phyloP scores from a whole-genome alignment of 2,113 vertebrate genomes.

The Leucosticte australis region DNA sequence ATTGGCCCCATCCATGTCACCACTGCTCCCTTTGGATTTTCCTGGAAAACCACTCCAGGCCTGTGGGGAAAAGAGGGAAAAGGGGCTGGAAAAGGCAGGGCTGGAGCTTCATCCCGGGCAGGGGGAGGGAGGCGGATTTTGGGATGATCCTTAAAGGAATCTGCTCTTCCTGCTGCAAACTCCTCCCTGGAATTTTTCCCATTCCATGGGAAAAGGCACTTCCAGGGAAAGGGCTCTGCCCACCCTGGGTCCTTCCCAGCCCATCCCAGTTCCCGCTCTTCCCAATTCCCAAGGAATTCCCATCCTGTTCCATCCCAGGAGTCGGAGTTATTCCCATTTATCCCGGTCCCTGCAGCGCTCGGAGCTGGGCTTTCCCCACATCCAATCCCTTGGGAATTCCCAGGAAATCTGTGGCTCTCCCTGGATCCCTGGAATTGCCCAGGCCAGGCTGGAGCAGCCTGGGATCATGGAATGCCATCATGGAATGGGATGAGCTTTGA shows the following conservation, averaged over 20 bases:
- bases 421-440: not conserved
- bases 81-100: not conserved
- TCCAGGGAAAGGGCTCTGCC: not conserved
- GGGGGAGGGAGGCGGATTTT: not conserved
- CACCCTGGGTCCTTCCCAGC: not conserved
- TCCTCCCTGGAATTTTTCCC: not conserved
- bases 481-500: not conserved
- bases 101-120: not conserved
- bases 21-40: not conserved
- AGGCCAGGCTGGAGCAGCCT: not conserved
- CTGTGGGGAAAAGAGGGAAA: not conserved
- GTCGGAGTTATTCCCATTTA: not conserved
- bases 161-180: not conserved
- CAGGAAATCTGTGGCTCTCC: not conserved
- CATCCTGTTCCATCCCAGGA: fast-evolving
- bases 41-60: not conserved
- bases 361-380: not conserved
- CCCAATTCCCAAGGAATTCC: fast-evolving
- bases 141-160: not conserved
- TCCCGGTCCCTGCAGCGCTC: not conserved
- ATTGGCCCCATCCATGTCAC: fast-evolving
- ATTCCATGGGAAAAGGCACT: not conserved
- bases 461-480: fast-evolving
- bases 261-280: fast-evolving
- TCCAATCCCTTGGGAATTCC: not conserved